Evolutionary conservation across 2,797 vertebrate species (phyloP).

Genomic region (Decapterus maruadsi): DNA sequence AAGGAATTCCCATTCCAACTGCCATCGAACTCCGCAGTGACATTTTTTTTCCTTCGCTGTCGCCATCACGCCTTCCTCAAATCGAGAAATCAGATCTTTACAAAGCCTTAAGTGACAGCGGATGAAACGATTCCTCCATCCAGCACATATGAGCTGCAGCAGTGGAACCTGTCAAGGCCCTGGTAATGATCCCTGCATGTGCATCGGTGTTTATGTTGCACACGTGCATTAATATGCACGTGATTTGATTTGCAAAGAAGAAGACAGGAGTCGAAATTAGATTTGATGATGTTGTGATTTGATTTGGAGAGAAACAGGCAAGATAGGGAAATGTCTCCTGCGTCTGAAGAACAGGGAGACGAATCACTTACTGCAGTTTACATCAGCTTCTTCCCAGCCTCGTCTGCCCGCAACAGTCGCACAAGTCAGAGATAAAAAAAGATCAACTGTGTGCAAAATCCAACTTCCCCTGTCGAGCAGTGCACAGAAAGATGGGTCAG

Average conservation of each 20-base stretch:
- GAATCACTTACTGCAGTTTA: slow-evolving; percentile 13
- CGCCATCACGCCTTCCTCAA: not conserved
- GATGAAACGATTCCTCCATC: slow-evolving; percentile 13
- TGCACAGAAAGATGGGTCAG: slow-evolving; percentile 12
- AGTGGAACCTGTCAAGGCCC: not conserved
- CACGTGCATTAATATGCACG: not conserved
- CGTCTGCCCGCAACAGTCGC: not conserved
- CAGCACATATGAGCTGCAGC: not conserved
- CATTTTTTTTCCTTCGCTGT: slow-evolving; percentile 6
- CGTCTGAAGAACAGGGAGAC: not conserved
- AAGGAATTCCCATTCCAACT: slow-evolving; percentile 19
- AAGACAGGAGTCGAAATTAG: slow-evolving; percentile 8
- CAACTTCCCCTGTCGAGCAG: slow-evolving; percentile 31
- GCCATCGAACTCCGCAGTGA: not conserved
- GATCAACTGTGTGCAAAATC: not conserved
- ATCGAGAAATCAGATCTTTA: slow-evolving; percentile 26
- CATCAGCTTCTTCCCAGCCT: slow-evolving; percentile 16
- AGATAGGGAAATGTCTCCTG: slow-evolving; percentile 23
- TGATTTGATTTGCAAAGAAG: slow-evolving; percentile 40
- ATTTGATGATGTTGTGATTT: slow-evolving; percentile 26
- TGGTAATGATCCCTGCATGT: slow-evolving; percentile 8
- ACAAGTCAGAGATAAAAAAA: slow-evolving; percentile 29
- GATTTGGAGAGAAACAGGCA: slow-evolving; percentile 26
- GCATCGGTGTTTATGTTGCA: not conserved
- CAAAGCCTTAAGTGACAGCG: not conserved